A percentile compares a stretch with the other conserved stretches of the same genome.
These are phyloP conservation scores for Drosophila sucinea DNA, from an alignment of 1,140 invertebrate genomes.

Conservation along the genomic window DNA sequence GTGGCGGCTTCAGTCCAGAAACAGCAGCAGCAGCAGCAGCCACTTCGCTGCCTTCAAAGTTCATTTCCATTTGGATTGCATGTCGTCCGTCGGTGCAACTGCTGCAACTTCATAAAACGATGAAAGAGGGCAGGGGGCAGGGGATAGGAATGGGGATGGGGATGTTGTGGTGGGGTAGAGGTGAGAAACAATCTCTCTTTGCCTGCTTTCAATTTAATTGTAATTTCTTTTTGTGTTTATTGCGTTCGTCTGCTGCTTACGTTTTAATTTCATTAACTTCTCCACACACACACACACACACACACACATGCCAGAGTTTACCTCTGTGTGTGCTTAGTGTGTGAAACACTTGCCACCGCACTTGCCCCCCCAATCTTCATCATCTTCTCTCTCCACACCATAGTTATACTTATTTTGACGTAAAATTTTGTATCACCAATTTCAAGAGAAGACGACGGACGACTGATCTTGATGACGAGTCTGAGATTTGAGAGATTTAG, in stretches of 20 bases:
- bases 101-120: slow-evolving; percentile 4
- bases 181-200: slow-evolving; percentile 38
- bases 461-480: slow-evolving; percentile 59
- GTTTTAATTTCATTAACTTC: slow-evolving; percentile 78
- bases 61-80: slow-evolving; percentile 77
- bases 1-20: slow-evolving; percentile 21
- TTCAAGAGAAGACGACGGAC: slow-evolving; percentile 34
- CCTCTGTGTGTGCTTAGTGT: slow-evolving; percentile 65
- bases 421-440: slow-evolving; percentile 49
- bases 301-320: neutral
- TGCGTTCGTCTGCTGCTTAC: slow-evolving; percentile 75
- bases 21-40: slow-evolving; percentile 1
- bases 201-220: slow-evolving; percentile 77
- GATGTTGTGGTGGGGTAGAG: neutral
- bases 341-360: slow-evolving; percentile 70
- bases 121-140: neutral
- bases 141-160: neutral
- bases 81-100: slow-evolving; percentile 68
- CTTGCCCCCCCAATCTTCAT: neutral
- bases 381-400: slow-evolving; percentile 29
- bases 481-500: slow-evolving; percentile 64
- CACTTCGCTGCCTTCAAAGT: slow-evolving; percentile 42
- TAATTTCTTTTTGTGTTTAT: slow-evolving; percentile 80
- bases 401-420: slow-evolving; percentile 53
- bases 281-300: neutral